Conservation (phyloP, 2,888 invertebrate genomes). For the Pseudococcus longispinus region DNA sequence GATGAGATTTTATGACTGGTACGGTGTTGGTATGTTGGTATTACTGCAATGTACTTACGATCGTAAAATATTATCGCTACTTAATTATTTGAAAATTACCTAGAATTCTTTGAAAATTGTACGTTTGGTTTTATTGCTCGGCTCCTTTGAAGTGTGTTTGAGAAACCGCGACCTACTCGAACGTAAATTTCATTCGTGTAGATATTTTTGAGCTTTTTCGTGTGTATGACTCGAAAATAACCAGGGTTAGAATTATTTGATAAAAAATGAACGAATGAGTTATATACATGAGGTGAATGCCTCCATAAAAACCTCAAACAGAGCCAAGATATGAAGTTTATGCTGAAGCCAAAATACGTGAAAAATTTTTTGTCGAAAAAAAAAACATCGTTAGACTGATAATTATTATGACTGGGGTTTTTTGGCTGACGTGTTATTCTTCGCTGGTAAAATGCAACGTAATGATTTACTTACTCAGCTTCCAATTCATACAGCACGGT, state of each 20-base stretch:
- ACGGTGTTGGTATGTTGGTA: background rate
- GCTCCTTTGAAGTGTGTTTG: background rate
- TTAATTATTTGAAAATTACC: constrained; percentile 36
- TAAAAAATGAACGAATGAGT: background rate
- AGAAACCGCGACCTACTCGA: background rate
- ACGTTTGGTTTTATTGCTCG: constrained; percentile 12
- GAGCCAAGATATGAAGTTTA: no score
- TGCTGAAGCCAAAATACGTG: no score
- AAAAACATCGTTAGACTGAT: background rate
- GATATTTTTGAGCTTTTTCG: background rate
- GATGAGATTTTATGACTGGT: background rate
- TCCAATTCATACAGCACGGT: background rate
- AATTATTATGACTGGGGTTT: background rate
- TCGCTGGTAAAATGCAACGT: background rate
- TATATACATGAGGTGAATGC: background rate
- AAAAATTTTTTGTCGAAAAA: no score
- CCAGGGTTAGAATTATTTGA: background rate
- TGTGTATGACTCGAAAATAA: background rate
- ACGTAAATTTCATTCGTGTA: background rate
- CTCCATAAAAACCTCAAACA: background rate
- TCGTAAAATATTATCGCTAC: background rate
- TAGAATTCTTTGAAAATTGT: constrained; percentile 14
- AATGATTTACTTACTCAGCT: background rate
- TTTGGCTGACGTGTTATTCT: background rate
- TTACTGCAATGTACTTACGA: background rate